Evolutionary conservation across 92 coral and sea anemone species (phyloP), one percentile per base, ranked within the genome.

Genomic region (Parazoanthus atlanticus): DNA sequence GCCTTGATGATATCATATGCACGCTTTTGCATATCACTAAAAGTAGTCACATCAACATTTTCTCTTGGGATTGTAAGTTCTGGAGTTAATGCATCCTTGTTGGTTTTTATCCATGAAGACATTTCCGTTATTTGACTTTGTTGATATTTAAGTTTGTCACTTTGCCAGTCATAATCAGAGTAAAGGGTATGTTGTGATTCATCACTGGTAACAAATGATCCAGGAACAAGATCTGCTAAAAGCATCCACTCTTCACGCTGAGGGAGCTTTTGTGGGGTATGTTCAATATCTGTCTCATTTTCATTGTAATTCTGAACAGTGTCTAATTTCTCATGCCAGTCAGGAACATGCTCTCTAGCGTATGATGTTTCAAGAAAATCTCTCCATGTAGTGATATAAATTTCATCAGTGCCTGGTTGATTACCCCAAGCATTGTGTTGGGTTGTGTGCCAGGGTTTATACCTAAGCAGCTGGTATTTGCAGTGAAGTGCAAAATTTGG

Each of bases 231-330:
- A 85, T 89, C 85, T 21, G 91, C 88, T 67, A 89, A 76, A 66
- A 91, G 66, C 91, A 91, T 91, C 93, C 91, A 89, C 74, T 91
- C 91, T 72, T 91, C 88, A 46, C 85, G 91, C 34, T 72, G 86
- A 69, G 91, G 89, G 56, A 58, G 71, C 43, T 85, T 79, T 78
- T 16, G 84, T 56, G 89, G 58, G 85, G 11, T 54, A 80, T 66
- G 81, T 54, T 88, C 90, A 88, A 46, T 15, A 29, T 88, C 71
- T 69, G 86, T 28, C 58, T 88, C 79, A 79, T 88, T 43, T 80
- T 80, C 80, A 64, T 64, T 64, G 70, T 64, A 64, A 12, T 64
- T 64, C 70, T 64, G 70, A 64, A 64, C 70, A 64, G 26, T 64
- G 70, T 64, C 70, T 64, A 64, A 64, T n/a, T 64, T 64, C 70